A percentile compares a stretch with the other conserved stretches of the same genome.
These are phyloP conservation scores for Channa maculata DNA, from an alignment of 2,113 vertebrate genomes.

Conservation along the genomic window DNA sequence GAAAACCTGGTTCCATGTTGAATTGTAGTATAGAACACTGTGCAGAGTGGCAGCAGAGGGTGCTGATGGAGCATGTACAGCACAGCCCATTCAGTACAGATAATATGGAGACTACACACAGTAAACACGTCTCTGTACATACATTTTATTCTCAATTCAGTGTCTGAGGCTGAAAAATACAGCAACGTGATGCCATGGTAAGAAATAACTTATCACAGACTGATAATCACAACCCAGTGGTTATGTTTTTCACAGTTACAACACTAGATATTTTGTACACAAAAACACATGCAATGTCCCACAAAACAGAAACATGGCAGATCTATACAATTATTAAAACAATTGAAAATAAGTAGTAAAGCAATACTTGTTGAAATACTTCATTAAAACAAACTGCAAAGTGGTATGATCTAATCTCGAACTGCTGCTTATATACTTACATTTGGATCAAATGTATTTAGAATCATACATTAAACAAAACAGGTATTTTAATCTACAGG, in stretches of 20 bases:
- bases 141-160: conserved; percentile 54
- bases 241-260: conserved; percentile 57
- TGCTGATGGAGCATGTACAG: no score
- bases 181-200: conserved; percentile 56
- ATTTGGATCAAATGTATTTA: conserved; percentile 17
- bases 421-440: background rate
- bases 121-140: conserved; percentile 24
- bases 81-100: no score
- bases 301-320: conserved; percentile 17
- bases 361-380: conserved; percentile 27
- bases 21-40: no score
- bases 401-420: background rate
- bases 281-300: conserved; percentile 59
- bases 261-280: conserved; percentile 54
- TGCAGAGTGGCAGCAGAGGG: no score
- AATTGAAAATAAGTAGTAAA: conserved; percentile 13
- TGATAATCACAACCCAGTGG: conserved; percentile 47
- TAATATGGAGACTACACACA: no score
- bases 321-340: conserved; percentile 33
- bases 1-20: no score
- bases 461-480: background rate
- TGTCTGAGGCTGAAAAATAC: conserved; percentile 60
- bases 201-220: conserved; percentile 60
- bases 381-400: background rate
- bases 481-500: background rate